These are phyloP conservation scores for Nematolebias whitei DNA, from an alignment of 2,113 vertebrate species.

Conservation along the genomic window DNA sequence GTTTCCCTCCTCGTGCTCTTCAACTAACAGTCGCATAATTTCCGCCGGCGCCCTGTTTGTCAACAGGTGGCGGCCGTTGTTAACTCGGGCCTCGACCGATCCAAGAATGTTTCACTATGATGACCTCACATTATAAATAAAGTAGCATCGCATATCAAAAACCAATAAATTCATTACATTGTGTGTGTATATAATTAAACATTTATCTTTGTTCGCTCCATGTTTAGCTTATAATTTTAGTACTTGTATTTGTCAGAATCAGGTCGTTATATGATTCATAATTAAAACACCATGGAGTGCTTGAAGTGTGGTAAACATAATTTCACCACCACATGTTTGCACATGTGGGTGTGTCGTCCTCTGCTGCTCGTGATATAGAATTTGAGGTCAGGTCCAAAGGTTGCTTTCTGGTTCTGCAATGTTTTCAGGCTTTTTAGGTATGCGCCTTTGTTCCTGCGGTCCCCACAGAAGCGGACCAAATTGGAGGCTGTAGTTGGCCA, in stretches of 20 bases:
- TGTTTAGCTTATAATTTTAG: not conserved
- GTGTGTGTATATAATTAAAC: too few relatives aligned
- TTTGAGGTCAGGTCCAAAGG: constrained; percentile 58
- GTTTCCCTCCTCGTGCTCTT: too few relatives aligned
- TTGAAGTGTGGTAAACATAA: not conserved
- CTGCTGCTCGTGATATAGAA: constrained; percentile 58
- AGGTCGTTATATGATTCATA: constrained; percentile 15
- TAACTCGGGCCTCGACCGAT: too few relatives aligned
- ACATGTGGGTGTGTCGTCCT: constrained; percentile 42
- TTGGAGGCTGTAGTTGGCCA: constrained; percentile 45
- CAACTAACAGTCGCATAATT: too few relatives aligned
- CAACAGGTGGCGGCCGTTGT: too few relatives aligned
- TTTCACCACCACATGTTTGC: constrained; percentile 6
- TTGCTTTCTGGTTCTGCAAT: constrained; percentile 53
- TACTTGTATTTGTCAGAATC: constrained; percentile 21
- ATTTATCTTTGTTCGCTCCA: too few relatives aligned
- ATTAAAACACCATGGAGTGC: constrained; percentile 18
- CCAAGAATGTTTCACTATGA: too few relatives aligned
- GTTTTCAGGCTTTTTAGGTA: constrained; percentile 39
- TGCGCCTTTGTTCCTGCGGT: constrained; percentile 53
- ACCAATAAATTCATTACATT: too few relatives aligned
- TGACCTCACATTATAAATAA: too few relatives aligned
- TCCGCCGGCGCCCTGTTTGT: too few relatives aligned
- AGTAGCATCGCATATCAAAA: too few relatives aligned
- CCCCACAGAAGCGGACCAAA: constrained; percentile 44